Conservation (phyloP, 2,888 invertebrate species). For the Cantharis flavilabris region DNA sequence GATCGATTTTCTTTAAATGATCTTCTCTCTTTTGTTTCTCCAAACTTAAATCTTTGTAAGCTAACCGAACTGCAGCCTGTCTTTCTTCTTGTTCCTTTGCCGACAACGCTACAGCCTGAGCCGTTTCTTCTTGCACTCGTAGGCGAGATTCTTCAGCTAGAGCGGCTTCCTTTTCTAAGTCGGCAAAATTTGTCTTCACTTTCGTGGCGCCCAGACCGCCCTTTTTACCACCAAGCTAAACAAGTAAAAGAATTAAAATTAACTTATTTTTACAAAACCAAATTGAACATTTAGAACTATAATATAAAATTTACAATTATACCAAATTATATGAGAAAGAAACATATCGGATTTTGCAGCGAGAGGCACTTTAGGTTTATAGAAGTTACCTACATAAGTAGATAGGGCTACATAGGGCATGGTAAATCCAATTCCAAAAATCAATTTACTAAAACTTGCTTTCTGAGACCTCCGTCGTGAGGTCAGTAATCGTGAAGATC, state of each 20-base stretch:
- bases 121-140: conserved; percentile 53
- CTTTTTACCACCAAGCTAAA: conserved; percentile 84
- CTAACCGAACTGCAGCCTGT: conserved; percentile 70
- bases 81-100: conserved; percentile 71
- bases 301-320: too few species aligned
- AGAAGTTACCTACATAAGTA: too few species aligned
- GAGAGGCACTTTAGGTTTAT: too few species aligned
- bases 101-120: conserved; percentile 53
- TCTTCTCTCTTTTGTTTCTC: conserved; percentile 75
- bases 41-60: conserved; percentile 75
- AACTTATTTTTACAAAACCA: too few species aligned
- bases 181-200: conserved; percentile 92
- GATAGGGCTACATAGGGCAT: too few species aligned
- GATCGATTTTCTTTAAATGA: conserved; percentile 72
- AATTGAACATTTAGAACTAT: too few species aligned
- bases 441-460: too few species aligned
- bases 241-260: conserved; percentile 9
- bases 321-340: too few species aligned
- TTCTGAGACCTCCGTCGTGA: too few species aligned
- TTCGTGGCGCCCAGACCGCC: conserved; percentile 92
- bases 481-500: too few species aligned
- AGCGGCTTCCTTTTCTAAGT: conserved; percentile 89
- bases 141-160: conserved; percentile 74
- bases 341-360: too few species aligned
- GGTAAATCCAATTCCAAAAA: too few species aligned